A percentile compares a stretch with the other conserved stretches of the same genome.
These are phyloP conservation scores for Tangara arthus DNA, from an alignment of 2,797 vertebrate species.

Conservation along the genomic window DNA sequence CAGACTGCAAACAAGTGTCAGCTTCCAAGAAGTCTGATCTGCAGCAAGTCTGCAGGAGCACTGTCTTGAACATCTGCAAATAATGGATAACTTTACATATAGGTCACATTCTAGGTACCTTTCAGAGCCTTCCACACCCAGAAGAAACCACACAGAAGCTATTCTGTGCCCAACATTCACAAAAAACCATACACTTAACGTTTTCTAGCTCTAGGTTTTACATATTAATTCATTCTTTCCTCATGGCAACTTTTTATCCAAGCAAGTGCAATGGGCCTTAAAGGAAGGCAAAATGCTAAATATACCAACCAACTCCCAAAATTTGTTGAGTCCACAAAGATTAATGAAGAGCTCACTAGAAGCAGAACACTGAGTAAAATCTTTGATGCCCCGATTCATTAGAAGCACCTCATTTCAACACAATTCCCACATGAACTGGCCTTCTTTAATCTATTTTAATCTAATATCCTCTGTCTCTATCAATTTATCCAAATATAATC, in stretches of 20 bases:
- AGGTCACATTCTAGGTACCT: not conserved
- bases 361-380: not conserved
- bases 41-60: not conserved
- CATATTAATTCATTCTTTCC: not conserved
- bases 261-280: not conserved
- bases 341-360: not conserved
- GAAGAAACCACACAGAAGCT: not conserved
- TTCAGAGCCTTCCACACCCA: not conserved
- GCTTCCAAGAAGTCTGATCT: not conserved
- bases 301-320: not conserved
- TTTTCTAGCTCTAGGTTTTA: not conserved
- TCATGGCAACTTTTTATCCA: not conserved
- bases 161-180: not conserved
- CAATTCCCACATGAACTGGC: not conserved
- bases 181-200: not conserved
- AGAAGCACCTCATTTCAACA: not conserved
- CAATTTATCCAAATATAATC: not conserved
- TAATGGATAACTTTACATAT: not conserved
- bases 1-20: not conserved
- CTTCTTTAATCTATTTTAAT: not conserved
- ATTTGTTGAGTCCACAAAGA: not conserved
- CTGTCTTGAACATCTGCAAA: not conserved
- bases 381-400: not conserved
- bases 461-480: not conserved
- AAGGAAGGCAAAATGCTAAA: not conserved